Evolutionary conservation across 2,888 invertebrate species (phyloP).

Genomic region (Ecliptopera silaceata): DNA sequence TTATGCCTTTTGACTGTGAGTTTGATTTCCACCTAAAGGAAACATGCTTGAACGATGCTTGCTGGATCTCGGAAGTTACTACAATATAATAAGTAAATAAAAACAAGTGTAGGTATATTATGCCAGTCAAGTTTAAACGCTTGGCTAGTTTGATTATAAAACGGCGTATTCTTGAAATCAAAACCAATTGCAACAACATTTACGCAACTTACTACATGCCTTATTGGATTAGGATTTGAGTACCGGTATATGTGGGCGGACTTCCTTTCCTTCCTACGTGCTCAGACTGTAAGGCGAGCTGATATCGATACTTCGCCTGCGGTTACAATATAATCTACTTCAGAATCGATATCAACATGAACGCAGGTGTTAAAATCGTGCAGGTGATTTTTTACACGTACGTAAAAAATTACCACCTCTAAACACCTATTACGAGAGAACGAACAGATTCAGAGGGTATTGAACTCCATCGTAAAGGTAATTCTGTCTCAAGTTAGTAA

Average conservation of each 20-base stretch:
- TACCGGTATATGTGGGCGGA: slow-evolving; percentile 29
- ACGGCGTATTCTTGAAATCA: slow-evolving; percentile 11
- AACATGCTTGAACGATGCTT: no score
- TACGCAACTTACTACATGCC: slow-evolving; percentile 15
- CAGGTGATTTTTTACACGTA: slow-evolving; percentile 1
- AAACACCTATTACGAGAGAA: not conserved
- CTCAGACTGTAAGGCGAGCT: slow-evolving; percentile 13
- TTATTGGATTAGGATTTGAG: slow-evolving; percentile 28
- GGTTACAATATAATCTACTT: slow-evolving; percentile 16
- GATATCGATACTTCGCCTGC: slow-evolving; percentile 12
- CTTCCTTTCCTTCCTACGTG: slow-evolving; percentile 38
- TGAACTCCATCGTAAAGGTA: not conserved
- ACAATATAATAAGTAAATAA: no score
- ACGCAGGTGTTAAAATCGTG: slow-evolving; percentile 19
- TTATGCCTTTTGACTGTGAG: no score
- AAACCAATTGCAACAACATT: slow-evolving; percentile 23
- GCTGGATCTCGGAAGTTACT: no score
- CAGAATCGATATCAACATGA: slow-evolving; percentile 13
- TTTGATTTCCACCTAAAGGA: no score
- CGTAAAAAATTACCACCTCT: not conserved
- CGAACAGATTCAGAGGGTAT: not conserved
- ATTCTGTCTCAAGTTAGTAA: not conserved
- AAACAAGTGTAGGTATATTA: no score
- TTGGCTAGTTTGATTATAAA: no score
- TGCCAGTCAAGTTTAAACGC: no score